These are phyloP conservation scores for Drosophila pegasa DNA, from an alignment of 2,888 invertebrate genomes.

Conservation along the genomic window DNA sequence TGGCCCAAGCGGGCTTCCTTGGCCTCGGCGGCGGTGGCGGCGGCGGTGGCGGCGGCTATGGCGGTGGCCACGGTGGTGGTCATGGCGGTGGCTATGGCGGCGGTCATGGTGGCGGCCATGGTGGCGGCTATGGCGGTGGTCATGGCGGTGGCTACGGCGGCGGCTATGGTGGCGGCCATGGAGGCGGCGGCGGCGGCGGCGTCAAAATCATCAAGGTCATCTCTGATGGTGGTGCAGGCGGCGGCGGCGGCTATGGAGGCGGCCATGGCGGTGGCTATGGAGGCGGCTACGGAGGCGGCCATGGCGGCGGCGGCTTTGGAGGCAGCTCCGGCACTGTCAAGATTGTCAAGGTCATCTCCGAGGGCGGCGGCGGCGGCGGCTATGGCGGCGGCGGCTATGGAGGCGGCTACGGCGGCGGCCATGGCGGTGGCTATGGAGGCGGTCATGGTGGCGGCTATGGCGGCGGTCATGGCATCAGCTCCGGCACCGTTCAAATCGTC, in stretches of 20 bases:
- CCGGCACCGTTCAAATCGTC: conserved; percentile 44
- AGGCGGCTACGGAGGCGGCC: conserved; percentile 28
- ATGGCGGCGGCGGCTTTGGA: conserved; percentile 28
- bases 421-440: conserved; percentile 26
- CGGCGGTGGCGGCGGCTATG: conserved; percentile 53
- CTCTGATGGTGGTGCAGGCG: conserved; percentile 37
- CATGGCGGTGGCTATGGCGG: conserved; percentile 28
- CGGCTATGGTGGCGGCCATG: conserved; percentile 16
- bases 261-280: conserved; percentile 42
- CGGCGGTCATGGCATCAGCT: conserved; percentile 30
- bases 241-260: conserved; percentile 32
- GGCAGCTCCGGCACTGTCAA: conserved; percentile 38
- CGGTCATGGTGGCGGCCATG: conserved; percentile 15
- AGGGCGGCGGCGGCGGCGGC: conserved; percentile 46
- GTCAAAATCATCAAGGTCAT: conserved; percentile 42
- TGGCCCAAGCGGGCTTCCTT: conserved; percentile 73
- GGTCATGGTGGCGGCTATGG: conserved; percentile 31
- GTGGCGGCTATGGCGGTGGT: conserved; percentile 20
- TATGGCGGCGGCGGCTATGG: conserved; percentile 42
- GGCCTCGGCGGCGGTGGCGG: conserved; percentile 61
- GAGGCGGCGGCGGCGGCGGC: conserved; percentile 24
- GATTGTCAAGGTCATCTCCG: conserved; percentile 40
- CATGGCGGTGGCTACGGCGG: conserved; percentile 2
- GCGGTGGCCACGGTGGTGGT: conserved; percentile 37
- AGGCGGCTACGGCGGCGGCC: conserved; percentile 26